phyloP scores from a whole-genome alignment of 2,113 vertebrate species.

The Meleagris gallopavo region DNA sequence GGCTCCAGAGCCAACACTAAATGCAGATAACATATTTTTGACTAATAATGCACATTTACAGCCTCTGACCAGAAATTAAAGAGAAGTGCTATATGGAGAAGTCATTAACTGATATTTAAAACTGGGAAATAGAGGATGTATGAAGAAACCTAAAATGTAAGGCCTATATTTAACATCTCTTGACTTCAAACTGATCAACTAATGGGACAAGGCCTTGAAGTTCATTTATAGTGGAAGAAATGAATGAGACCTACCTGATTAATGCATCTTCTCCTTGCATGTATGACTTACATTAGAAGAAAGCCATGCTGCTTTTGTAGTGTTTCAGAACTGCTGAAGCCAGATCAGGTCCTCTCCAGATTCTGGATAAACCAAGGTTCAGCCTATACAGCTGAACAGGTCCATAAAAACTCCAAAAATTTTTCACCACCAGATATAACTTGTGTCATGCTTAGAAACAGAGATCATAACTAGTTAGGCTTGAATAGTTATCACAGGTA shows the following conservation, averaged over 20 bases:
- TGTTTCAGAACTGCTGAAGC: neutral
- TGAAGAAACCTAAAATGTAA: neutral
- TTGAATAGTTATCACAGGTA: conserved; percentile 2
- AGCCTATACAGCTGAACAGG: neutral
- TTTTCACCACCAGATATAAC: neutral
- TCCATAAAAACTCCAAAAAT: neutral
- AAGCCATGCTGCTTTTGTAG: neutral
- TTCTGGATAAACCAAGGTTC: neutral
- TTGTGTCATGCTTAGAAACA: neutral
- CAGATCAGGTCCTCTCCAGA: neutral
- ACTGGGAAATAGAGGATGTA: conserved; percentile 12
- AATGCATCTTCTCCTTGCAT: neutral
- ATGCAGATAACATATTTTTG: conserved; percentile 48
- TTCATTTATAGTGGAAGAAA: conserved; percentile 1
- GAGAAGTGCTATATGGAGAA: conserved; percentile 30
- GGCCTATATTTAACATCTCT: neutral
- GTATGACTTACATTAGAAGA: neutral
- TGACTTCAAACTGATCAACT: neutral
- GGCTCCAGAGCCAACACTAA: conserved; percentile 18
- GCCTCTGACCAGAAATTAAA: conserved; percentile 4
- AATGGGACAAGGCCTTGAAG: neutral
- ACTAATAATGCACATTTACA: conserved; percentile 7
- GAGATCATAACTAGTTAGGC: neutral
- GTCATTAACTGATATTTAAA: conserved; percentile 48
- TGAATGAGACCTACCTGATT: neutral